Percentiles rank a stretch among this genome's conserved stretches.
Conservation (phyloP, 1,140 invertebrate species). For the Euura saliciscinereae region DNA sequence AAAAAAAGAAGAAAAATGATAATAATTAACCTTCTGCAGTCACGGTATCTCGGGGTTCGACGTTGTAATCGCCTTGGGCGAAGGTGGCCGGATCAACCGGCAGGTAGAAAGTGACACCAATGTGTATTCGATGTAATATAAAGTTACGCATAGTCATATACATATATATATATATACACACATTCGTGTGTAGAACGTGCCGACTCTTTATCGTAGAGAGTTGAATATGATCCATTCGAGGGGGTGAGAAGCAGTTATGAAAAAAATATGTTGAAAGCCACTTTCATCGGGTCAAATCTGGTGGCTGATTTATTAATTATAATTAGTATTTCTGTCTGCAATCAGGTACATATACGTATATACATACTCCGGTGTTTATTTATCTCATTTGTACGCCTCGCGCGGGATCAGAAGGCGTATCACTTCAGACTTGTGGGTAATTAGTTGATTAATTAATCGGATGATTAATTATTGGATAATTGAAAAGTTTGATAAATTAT, state of each 20-base stretch:
- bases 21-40: no score
- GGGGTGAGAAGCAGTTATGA: no score
- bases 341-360: not conserved
- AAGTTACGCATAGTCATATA: no score
- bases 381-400: not conserved
- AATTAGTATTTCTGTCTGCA: not conserved
- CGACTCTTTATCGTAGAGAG: no score
- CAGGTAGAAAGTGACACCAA: conserved; percentile 1
- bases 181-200: no score
- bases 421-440: not conserved
- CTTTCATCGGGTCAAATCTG: no score
- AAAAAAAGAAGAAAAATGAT: no score
- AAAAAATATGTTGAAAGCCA: no score
- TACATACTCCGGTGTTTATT: not conserved
- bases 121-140: not conserved
- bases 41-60: no score
- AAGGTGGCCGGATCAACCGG: not conserved
- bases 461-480: not conserved
- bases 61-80: not conserved
- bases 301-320: no score
- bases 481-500: not conserved
- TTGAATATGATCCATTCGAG: no score
- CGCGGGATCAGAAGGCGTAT: not conserved
- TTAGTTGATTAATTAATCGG: not conserved
- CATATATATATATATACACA: no score